phyloP scores from a whole-genome alignment of 2,888 invertebrate genomes.

The Cyclophora albipunctata region DNA sequence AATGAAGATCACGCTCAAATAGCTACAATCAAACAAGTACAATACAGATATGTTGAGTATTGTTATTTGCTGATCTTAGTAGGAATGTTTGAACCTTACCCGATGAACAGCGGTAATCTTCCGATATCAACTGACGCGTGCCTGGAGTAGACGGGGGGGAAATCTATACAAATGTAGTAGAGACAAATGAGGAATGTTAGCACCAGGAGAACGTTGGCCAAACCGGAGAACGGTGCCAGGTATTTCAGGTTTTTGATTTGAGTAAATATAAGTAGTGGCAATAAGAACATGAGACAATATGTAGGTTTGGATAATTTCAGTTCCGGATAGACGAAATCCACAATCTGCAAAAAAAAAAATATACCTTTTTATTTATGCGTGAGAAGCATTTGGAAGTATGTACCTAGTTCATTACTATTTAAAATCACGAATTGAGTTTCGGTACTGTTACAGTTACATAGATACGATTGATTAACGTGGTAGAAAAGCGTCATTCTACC shows the following conservation, averaged over 20 bases:
- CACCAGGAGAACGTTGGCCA: constrained; percentile 89
- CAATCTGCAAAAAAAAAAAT: constrained; percentile 50
- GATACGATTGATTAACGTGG: too few relatives aligned
- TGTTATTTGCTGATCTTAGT: neutral
- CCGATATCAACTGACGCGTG: constrained; percentile 73
- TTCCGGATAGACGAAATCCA: constrained; percentile 33
- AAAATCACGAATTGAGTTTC: too few relatives aligned
- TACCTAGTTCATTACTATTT: too few relatives aligned
- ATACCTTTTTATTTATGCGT: too few relatives aligned
- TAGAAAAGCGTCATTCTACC: too few relatives aligned
- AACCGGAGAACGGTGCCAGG: constrained; percentile 90
- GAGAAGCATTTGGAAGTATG: too few relatives aligned
- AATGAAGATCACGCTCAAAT: constrained; percentile 25
- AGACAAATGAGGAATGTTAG: constrained; percentile 86
- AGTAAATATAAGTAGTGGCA: constrained; percentile 57
- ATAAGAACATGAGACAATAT: constrained; percentile 57
- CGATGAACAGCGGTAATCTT: constrained; percentile 90
- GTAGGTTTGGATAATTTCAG: constrained; percentile 35
- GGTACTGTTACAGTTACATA: too few relatives aligned
- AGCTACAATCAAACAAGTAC: neutral
- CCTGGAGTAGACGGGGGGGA: constrained; percentile 57
- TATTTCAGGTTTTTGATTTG: constrained; percentile 85
- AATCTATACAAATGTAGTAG: constrained; percentile 82
- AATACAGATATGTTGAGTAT: neutral
- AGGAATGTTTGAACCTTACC: constrained; percentile 39